phyloP scores from a whole-genome alignment of 2,797 vertebrate species.

The Numenius phaeopus region DNA sequence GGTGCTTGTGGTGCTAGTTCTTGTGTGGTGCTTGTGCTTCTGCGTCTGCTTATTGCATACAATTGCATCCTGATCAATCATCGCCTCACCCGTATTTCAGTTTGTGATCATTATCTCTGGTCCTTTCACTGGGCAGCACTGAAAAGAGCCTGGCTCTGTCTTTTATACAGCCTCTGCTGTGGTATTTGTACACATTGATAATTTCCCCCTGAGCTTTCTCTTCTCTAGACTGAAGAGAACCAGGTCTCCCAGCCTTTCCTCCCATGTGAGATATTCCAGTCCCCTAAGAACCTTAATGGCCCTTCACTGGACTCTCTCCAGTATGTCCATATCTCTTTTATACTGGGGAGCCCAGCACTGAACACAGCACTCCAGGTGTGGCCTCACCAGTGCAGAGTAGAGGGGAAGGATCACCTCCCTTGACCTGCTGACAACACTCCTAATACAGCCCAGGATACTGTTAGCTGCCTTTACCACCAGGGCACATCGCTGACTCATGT shows the following conservation, averaged over 20 bases:
- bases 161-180: background rate
- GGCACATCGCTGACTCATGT: rapidly evolving
- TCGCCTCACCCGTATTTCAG: no score
- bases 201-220: rapidly evolving
- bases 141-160: background rate
- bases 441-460: background rate
- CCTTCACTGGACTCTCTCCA: background rate
- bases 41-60: no score
- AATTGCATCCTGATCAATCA: no score
- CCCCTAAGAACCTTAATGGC: background rate
- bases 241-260: background rate
- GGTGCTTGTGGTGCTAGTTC: no score
- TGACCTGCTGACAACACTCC: background rate
- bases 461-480: background rate
- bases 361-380: background rate
- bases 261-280: background rate
- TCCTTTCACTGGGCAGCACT: background rate
- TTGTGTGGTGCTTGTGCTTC: no score
- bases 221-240: background rate
- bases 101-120: background rate
- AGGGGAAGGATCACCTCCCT: background rate
- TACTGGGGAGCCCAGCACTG: background rate
- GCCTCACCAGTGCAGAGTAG: background rate
- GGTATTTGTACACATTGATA: background rate
- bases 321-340: background rate